These are phyloP conservation scores for Takifugu ocellatus DNA, from an alignment of 2,797 vertebrate genomes.

Conservation along the genomic window DNA sequence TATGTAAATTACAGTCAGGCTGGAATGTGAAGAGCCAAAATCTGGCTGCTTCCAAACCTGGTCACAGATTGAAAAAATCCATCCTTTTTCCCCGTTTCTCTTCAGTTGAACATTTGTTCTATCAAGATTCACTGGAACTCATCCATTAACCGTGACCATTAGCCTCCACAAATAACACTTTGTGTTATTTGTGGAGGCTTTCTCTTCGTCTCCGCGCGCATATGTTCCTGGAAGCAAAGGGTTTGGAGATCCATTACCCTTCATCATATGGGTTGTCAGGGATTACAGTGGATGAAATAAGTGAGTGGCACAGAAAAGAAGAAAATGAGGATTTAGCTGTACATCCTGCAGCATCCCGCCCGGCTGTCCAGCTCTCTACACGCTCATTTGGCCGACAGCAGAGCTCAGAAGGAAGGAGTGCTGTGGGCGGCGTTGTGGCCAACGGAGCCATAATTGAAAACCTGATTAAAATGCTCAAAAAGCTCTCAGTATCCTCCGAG, in stretches of 20 bases:
- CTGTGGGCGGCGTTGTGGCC: conserved; percentile 12
- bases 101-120: too few relatives aligned
- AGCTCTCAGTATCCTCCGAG: conserved; percentile 16
- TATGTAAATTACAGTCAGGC: too few relatives aligned
- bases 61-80: too few relatives aligned
- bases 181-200: neutral
- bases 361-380: conserved; percentile 37
- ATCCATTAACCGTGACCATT: too few relatives aligned
- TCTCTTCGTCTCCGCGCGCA: conserved; percentile 9
- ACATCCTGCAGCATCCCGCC: conserved; percentile 45
- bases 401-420: conserved; percentile 10
- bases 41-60: too few relatives aligned
- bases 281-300: conserved; percentile 59
- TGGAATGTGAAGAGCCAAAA: too few relatives aligned
- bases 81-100: too few relatives aligned
- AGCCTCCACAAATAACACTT: too few relatives aligned
- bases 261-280: conserved; percentile 52
- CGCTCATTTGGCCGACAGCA: conserved; percentile 38
- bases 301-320: conserved; percentile 34
- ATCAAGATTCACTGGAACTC: too few relatives aligned
- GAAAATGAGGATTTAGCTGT: conserved; percentile 44
- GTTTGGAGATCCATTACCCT: conserved; percentile 59
- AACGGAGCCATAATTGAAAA: conserved; percentile 51
- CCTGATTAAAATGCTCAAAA: conserved; percentile 47
- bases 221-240: conserved; percentile 22